These are phyloP conservation scores for Meandrusa payeni DNA, from an alignment of 2,888 invertebrate genomes.

Conservation along the genomic window DNA sequence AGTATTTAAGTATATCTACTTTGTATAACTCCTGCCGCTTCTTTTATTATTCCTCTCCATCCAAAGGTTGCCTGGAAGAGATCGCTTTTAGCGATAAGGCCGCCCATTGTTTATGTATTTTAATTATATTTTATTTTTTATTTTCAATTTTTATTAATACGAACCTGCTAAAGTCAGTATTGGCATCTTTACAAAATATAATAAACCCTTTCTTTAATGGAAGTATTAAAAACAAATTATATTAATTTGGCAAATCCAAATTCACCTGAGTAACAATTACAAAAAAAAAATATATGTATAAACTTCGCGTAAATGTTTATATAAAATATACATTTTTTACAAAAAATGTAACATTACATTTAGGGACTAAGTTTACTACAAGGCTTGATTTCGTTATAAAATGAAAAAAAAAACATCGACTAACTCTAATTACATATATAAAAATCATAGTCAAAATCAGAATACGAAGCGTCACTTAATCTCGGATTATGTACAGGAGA, in stretches of 20 bases:
- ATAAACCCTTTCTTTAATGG: slow-evolving; percentile 70
- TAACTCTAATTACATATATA: slow-evolving; percentile 55
- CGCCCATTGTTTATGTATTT: no score
- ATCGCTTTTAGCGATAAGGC: not conserved
- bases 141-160: slow-evolving; percentile 73
- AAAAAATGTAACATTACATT: slow-evolving; percentile 65
- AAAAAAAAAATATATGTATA: slow-evolving; percentile 50
- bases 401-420: slow-evolving; percentile 64
- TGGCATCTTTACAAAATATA: slow-evolving; percentile 77
- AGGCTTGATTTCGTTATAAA: slow-evolving; percentile 58
- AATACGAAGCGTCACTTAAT: slow-evolving; percentile 61
- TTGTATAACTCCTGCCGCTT: no score
- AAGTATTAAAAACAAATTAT: slow-evolving; percentile 72
- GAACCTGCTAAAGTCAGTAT: slow-evolving; percentile 61
- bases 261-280: slow-evolving; percentile 69
- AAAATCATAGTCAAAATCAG: slow-evolving; percentile 51
- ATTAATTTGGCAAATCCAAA: slow-evolving; percentile 78
- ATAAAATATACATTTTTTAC: slow-evolving; percentile 78
- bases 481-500: slow-evolving; percentile 65
- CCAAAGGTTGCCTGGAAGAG: no score
- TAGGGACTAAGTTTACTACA: slow-evolving; percentile 45
- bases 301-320: slow-evolving; percentile 68
- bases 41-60: no score
- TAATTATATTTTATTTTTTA: slow-evolving; percentile 78
- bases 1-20: no score